Base-by-base conservation (phyloP, 2,797 vertebrate species). In the Darevskia mixta region DNA sequence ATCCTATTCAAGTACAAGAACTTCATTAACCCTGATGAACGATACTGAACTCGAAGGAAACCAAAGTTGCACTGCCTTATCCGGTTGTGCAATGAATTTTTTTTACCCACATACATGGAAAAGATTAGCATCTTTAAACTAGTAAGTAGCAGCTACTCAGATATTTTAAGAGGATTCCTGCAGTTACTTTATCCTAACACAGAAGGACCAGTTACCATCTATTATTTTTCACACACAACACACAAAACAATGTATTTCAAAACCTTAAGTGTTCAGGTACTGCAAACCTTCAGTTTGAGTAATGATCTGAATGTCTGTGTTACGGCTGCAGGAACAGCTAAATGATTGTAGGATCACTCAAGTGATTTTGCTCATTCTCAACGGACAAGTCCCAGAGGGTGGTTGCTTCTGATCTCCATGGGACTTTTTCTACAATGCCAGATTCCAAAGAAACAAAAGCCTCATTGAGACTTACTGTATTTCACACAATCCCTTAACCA, bases 21-120 rank as follows among this genome's bases (percentile, higher is more conserved):
- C 71, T 78, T 75, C 41, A 2, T 89, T 67, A 55, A 61, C 78
- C 2, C 3, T 66, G 15, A 79, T 67, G 58, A 75, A 80, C 38
- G 75, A 87, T 41, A 27, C 11, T 72, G 25, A 87, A 79, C 83
- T 82, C 49, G 13, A 43, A 86, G 71, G 71, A 77, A 86, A 79
- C n/a, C n/a, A 23, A 82, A 82, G 20, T 1, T 27, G 45, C 9
- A 35, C 32, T 43, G 29, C 3, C 29, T 61, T 64, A 72, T 71
- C 5, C 86, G 67, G 35, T 71, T 87, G 45, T 38, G 72, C 64
- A 83, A 35, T 41, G 29, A 49, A 73, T 4, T 64, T 80, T 11
- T 61, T 17, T 64, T 58, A 18, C 3, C 38, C 23, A 55, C 17
- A 69, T 58, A n/a, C 7, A 32, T 10, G 13, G 6, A 79, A 79